Base-by-base conservation (phyloP, 1,140 invertebrate species). In the Eupristina koningsbergeri region DNA sequence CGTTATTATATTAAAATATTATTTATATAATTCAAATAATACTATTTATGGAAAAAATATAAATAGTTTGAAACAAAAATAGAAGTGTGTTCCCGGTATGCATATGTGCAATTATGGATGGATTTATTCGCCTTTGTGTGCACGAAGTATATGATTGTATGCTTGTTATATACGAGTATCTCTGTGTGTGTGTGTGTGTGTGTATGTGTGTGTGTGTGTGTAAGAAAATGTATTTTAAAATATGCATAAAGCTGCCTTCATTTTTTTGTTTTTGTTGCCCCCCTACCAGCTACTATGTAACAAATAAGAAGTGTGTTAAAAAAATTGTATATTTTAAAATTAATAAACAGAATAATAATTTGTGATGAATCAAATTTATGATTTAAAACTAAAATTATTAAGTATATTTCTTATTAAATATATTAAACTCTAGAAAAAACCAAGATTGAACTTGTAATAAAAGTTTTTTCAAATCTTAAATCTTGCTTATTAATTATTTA, bases 231-330 rank as follows among this genome's bases (percentile, higher is more conserved):
- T 80, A 81, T 81, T 86, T 88, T 87, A 77, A 86, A 80, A 87
- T 91, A 91, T 91, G 89, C 88, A 91, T 91, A 90, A 89, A 88
- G 89, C 90, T 92, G 91, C 91, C 90, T 91, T 92, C 90, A 89
- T 90, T 90, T n/a, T n/a, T n/a, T n/a, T 92, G 88, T 91, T 81
- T 91, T 91, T 90, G 88, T 91, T 91, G 89, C 89, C 91, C 91
- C 89, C n/a, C n/a, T n/a, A n/a, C n/a, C 87, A 88, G 89, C 89
- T 91, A 90, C 91, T 92, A 91, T 89, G 87, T 88, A 91, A 90
- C 90, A 91, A 90, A 88, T 91, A 87, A 85, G 79, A 61, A 71
- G 79, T 85, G 26, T 85, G 84, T 81, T 81, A 61, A 26, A 1
- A 61, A 81, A 85, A 81, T 50, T 17, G 17, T 50, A 50, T 2